phyloP scores from a whole-genome alignment of 2,797 vertebrate genomes.

The Cossypha polioptera region DNA sequence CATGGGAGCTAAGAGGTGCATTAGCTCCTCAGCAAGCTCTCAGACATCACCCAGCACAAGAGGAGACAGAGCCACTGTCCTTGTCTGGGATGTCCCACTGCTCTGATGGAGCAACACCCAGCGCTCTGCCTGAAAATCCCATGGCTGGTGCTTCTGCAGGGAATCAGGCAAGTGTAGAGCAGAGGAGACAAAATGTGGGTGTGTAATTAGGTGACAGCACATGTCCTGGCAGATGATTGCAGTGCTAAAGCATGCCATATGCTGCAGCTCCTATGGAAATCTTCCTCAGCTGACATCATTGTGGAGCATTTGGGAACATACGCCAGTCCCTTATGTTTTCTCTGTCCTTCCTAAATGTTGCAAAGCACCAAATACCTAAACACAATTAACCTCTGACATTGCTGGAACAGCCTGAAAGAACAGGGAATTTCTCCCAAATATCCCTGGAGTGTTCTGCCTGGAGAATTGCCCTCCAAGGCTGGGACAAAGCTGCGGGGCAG shows the following conservation, averaged over 20 bases:
- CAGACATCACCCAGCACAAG: neutral
- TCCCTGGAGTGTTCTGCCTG: no score
- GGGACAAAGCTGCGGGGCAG: neutral
- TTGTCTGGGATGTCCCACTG: fast-evolving
- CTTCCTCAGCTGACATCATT: constrained; percentile 16
- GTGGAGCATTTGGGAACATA: constrained; percentile 30
- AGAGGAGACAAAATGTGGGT: constrained; percentile 21
- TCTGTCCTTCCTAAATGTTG: neutral
- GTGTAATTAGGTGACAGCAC: constrained; percentile 45
- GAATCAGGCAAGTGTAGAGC: neutral
- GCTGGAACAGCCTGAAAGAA: neutral
- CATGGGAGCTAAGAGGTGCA: neutral
- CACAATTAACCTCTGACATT: constrained; percentile 52
- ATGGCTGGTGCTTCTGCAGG: neutral
- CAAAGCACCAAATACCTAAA: constrained; percentile 52
- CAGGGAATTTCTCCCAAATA: neutral
- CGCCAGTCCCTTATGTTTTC: constrained; percentile 11
- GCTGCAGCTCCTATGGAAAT: constrained; percentile 51
- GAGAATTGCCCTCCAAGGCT: neutral
- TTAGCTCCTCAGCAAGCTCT: neutral
- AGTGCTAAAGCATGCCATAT: constrained; percentile 59
- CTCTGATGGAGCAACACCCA: neutral
- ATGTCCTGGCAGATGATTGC: constrained; percentile 57
- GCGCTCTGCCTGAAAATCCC: neutral
- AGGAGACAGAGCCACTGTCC: neutral